These are phyloP conservation scores for Brachypterus glaber DNA, from an alignment of 2,888 invertebrate species.

Conservation along the genomic window DNA sequence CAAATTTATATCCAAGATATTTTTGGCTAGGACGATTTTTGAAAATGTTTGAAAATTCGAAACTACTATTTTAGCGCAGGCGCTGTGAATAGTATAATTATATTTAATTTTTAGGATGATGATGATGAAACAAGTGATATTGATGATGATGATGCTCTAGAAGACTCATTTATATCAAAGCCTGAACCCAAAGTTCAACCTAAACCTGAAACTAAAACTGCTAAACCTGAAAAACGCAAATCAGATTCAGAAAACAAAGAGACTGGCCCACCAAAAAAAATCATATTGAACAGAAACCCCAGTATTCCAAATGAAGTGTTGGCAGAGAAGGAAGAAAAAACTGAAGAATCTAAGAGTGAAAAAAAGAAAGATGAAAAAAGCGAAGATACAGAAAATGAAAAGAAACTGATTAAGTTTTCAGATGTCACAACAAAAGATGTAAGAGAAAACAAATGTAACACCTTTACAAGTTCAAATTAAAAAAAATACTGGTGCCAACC, in stretches of 20 bases:
- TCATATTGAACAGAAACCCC: slow-evolving; percentile 49
- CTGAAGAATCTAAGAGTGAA: slow-evolving; percentile 29
- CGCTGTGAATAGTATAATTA: no score
- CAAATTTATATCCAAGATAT: no score
- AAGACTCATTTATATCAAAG: slow-evolving; percentile 23
- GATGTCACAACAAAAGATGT: slow-evolving; percentile 50
- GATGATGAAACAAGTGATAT: slow-evolving; percentile 36
- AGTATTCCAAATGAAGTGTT: slow-evolving; percentile 21
- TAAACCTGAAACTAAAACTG: not conserved
- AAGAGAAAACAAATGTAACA: no score
- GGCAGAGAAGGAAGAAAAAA: slow-evolving; percentile 24
- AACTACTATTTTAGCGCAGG: no score
- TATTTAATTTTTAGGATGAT: slow-evolving; percentile 29
- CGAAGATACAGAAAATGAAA: slow-evolving; percentile 28
- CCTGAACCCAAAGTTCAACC: no score
- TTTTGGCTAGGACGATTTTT: no score
- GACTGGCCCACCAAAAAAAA: slow-evolving; percentile 47
- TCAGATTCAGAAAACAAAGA: slow-evolving; percentile 24
- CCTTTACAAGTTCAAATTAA: no score
- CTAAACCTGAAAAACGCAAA: slow-evolving; percentile 28
- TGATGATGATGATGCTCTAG: slow-evolving; percentile 33
- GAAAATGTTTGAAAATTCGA: no score
- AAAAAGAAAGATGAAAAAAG: slow-evolving; percentile 21
- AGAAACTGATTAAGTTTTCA: slow-evolving; percentile 50
- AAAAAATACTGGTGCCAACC: no score